These are phyloP conservation scores for Mesochorus sp. DNA, from an alignment of 2,888 invertebrate genomes.

Conservation along the genomic window DNA sequence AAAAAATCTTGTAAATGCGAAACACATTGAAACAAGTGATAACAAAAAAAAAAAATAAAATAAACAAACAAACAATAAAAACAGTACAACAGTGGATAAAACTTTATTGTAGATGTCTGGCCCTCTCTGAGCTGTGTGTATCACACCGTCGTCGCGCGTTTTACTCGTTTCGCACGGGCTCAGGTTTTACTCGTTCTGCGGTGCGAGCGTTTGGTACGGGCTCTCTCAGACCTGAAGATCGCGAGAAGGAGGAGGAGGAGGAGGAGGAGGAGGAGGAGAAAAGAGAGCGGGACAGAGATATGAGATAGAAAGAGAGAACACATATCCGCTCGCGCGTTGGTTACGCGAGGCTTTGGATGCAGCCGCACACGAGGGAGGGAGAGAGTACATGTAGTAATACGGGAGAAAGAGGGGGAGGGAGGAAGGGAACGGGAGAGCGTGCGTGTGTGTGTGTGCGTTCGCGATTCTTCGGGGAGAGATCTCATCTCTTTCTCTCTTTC, in stretches of 20 bases:
- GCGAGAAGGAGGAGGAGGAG: conserved; percentile 46
- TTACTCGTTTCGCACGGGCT: conserved; percentile 54
- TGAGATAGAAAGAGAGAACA: conserved; percentile 41
- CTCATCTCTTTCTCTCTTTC: background rate
- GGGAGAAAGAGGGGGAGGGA: conserved; percentile 61
- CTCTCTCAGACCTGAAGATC: conserved; percentile 53
- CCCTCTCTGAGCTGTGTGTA: conserved; percentile 32
- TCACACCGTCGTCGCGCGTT: conserved; percentile 36
- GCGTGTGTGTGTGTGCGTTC: conserved; percentile 46
- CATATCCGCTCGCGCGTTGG: conserved; percentile 49
- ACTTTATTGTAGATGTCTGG: conserved; percentile 21
- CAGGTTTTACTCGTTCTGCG: conserved; percentile 66
- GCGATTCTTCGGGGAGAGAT: conserved; percentile 19
- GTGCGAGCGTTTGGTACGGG: conserved; percentile 68
- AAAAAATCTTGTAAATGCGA: background rate
- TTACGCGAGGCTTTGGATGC: conserved; percentile 58
- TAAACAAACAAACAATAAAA: conserved; percentile 7
- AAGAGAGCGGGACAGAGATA: conserved; percentile 48
- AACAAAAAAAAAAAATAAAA: conserved; percentile 15
- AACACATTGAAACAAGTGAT: background rate
- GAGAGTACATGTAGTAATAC: conserved; percentile 52
- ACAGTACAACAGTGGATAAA: conserved; percentile 1
- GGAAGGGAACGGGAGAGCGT: conserved; percentile 52
- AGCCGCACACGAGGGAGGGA: conserved; percentile 52
- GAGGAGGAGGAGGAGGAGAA: conserved; percentile 44